A percentile compares a stretch with the other conserved stretches of the same genome.
These are phyloP conservation scores for Furcifer pardalis DNA, from an alignment of 2,797 vertebrate genomes.

Conservation along the genomic window DNA sequence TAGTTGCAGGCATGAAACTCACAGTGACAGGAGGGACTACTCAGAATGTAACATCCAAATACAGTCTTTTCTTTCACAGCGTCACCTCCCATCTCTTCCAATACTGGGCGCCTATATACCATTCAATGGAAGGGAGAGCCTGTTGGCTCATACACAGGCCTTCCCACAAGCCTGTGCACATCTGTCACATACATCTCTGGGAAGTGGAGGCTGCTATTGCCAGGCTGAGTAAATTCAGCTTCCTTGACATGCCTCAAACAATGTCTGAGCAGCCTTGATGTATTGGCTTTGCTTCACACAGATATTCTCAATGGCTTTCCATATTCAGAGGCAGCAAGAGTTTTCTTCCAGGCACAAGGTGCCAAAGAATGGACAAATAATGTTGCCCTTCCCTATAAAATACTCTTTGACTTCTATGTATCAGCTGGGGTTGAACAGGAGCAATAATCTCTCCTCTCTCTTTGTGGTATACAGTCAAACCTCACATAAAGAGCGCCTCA, in stretches of 20 bases:
- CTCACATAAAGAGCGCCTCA: no score
- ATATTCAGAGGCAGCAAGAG: neutral
- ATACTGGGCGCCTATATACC: rapidly evolving
- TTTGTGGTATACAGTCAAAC: no score
- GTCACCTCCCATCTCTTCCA: neutral
- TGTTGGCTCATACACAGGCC: rapidly evolving
- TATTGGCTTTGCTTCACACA: neutral
- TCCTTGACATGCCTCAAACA: neutral
- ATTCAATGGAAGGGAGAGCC: neutral
- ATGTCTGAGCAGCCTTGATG: neutral
- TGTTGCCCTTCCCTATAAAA: neutral
- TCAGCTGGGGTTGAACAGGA: neutral
- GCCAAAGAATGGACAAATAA: neutral
- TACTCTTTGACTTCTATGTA: neutral
- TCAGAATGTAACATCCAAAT: neutral
- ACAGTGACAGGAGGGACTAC: rapidly evolving
- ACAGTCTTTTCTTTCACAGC: neutral
- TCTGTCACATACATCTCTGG: neutral
- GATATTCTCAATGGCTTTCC: neutral
- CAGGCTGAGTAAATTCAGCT: neutral
- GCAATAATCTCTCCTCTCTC: neutral
- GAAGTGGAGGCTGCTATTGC: neutral
- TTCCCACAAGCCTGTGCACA: neutral
- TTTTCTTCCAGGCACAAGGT: no score
- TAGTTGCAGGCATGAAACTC: neutral